These are phyloP conservation scores for Pogoniulus pusillus DNA, from an alignment of 2,797 vertebrate species.

Conservation along the genomic window DNA sequence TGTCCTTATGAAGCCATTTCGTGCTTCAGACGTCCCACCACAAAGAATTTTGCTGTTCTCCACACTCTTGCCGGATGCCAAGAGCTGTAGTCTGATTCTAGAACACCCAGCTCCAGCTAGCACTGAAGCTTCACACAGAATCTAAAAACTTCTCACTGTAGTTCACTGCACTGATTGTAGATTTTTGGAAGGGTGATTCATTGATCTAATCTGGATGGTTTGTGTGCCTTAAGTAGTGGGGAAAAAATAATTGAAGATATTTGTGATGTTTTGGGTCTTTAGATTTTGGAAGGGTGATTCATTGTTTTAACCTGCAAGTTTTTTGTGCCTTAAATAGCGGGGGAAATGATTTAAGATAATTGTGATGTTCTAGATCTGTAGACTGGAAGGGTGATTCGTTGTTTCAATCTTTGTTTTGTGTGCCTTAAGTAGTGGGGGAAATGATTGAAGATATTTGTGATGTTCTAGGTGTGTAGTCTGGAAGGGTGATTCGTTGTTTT, in stretches of 20 bases:
- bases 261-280: slow-evolving; percentile 88
- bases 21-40: neutral
- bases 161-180: neutral
- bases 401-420: too few species aligned
- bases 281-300: too few species aligned
- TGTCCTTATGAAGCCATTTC: neutral
- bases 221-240: neutral
- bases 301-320: neutral
- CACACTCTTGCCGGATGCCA: neutral
- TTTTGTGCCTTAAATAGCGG: neutral
- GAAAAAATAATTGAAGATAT: neutral
- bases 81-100: neutral
- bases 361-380: slow-evolving; percentile 87
- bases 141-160: neutral
- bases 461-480: too few species aligned
- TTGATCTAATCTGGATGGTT: neutral
- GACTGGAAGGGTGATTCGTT: too few species aligned
- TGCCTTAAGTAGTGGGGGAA: too few species aligned
- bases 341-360: neutral
- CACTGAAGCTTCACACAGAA: neutral
- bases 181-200: too few species aligned
- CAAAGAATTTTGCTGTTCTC: neutral
- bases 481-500: too few species aligned
- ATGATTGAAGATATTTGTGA: too few species aligned
- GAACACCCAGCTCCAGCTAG: neutral